phyloP scores from a whole-genome alignment of 2,888 invertebrate genomes.

The Tenthredo distinguenda region DNA sequence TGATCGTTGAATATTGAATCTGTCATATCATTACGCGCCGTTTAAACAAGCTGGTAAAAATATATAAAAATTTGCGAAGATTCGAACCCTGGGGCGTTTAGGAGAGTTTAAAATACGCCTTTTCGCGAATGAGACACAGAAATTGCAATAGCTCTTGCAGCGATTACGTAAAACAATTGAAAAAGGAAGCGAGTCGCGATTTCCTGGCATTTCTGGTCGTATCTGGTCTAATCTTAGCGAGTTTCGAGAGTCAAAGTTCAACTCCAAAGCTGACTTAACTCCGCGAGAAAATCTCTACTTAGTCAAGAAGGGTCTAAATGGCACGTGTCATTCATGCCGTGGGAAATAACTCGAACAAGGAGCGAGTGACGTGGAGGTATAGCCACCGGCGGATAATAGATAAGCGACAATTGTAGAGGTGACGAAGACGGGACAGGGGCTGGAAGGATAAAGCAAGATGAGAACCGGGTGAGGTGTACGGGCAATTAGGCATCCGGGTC shows the following conservation, averaged over 20 bases:
- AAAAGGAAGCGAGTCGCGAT: background rate
- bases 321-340: constrained; percentile 51
- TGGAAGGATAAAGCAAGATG: constrained; percentile 29
- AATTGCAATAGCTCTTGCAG: background rate
- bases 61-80: background rate
- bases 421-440: constrained; percentile 34
- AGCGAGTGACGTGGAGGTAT: constrained; percentile 9
- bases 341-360: constrained; percentile 48
- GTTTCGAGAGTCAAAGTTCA: constrained; percentile 9
- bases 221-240: background rate
- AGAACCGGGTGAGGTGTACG: constrained; percentile 29
- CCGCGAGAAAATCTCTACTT: background rate
- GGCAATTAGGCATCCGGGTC: constrained; percentile 34
- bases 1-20: background rate
- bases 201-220: background rate
- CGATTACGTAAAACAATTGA: constrained; percentile 22
- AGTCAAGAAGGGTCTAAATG: constrained; percentile 3
- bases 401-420: constrained; percentile 31
- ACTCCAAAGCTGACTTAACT: background rate
- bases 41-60: background rate
- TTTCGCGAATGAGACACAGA: background rate
- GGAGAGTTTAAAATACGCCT: background rate
- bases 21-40: background rate
- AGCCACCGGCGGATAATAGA: constrained; percentile 54
- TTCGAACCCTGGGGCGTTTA: background rate